Base-by-base conservation (phyloP, 2,888 invertebrate species). In the Melanostoma scalare region DNA sequence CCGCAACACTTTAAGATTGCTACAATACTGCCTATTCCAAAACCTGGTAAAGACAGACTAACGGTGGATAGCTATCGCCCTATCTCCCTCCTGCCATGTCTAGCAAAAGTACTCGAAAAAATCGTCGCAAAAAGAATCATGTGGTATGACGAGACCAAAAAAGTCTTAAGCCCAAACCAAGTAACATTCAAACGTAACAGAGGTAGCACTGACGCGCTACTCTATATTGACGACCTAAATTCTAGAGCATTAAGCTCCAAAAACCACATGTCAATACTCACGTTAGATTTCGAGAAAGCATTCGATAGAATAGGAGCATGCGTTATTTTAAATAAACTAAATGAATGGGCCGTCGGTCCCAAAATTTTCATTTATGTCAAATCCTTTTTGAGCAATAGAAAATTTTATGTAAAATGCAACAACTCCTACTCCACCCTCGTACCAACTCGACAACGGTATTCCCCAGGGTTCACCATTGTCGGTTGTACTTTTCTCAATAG, bases 211-310 rank as follows among this genome's bases (percentile, higher is more conserved):
- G 38, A 38, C 5, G 31, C 31, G 6, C 56, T 69, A 2, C 48
- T 69, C 4, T 48, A 38, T n/a, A 48, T 58, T 40, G 56, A 68
- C 10, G 36, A 38, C n/a, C 40, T 5, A 40, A 46, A 52, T 3
- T 60, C 60, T 52, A 50, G 30, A 30, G 52, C 58, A 10, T 30
- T 40, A 4, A 52, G 42, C 52, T 44, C 42, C 31, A 73, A 80
- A 65, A 84, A 78, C 38, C 73, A 77, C 38, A 61, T 77, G 8
- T 67, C 73, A 44, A 58, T 81, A 53, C 42, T 77, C 36, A 56
- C 68, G 9, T 56, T 65, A 20, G 80, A 63, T 35, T 74, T 80
- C 4, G 69, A 80, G 69, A 80, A 67, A 63, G 58, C 67, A 6
- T 73, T 67, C 31, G 61, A 74, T 33, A 75, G 71, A 33, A 68